phyloP scores from a whole-genome alignment of 2,888 invertebrate genomes.

The Aproaerema taeniolella region DNA sequence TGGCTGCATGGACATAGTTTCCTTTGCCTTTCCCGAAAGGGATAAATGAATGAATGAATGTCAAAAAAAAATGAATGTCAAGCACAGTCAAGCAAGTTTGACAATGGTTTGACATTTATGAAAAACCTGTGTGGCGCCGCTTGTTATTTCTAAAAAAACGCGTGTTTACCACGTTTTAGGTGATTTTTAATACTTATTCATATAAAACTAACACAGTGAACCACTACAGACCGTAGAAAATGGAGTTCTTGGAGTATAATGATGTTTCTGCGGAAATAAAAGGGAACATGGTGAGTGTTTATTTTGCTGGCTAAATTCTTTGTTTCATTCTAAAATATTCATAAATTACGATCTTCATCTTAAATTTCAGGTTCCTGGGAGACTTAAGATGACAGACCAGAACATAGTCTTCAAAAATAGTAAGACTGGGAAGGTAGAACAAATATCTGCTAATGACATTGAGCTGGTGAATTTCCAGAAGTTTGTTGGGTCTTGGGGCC shows the following conservation, averaged over 20 bases:
- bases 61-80: no score
- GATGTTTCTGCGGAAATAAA: constrained; percentile 91
- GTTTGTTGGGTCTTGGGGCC: constrained; percentile 92
- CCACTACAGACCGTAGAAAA: no score
- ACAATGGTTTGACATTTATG: constrained; percentile 3
- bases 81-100: no score
- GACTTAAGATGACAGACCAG: constrained; percentile 94
- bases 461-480: constrained; percentile 95
- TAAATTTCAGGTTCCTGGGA: constrained; percentile 86
- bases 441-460: constrained; percentile 89
- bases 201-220: no score
- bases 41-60: no score
- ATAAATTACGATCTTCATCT: constrained; percentile 8
- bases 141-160: constrained; percentile 3
- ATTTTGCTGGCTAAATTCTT: neutral
- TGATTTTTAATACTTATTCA: no score
- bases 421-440: constrained; percentile 97
- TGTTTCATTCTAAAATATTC: constrained; percentile 15
- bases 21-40: no score
- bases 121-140: constrained; percentile 4
- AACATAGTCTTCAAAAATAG: constrained; percentile 95
- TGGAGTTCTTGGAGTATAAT: constrained; percentile 93
- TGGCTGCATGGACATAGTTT: no score
- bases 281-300: constrained; percentile 86
- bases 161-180: constrained; percentile 8